A percentile compares a stretch with the other conserved stretches of the same genome.
These are phyloP conservation scores for Chloroceryle inda DNA, from an alignment of 2,797 vertebrate genomes.

Conservation along the genomic window DNA sequence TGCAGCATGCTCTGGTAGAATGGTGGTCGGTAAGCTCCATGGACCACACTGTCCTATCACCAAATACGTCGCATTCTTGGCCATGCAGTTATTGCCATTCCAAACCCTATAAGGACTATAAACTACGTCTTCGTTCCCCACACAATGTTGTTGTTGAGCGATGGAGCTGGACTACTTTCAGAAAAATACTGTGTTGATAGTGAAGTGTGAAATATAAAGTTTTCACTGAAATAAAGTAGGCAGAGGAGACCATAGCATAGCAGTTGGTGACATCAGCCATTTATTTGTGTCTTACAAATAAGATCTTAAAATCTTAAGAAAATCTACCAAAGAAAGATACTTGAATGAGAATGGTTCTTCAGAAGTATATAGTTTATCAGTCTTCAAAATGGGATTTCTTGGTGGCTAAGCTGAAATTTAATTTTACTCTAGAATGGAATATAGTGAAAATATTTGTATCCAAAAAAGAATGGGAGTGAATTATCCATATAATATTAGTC, in stretches of 20 bases:
- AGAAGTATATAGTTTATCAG: neutral
- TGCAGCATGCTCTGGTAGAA: neutral
- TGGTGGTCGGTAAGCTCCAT: fast-evolving
- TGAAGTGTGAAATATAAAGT: neutral
- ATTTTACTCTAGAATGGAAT: neutral
- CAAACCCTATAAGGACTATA: neutral
- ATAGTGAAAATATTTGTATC: neutral
- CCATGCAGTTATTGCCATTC: neutral
- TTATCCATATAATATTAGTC: neutral
- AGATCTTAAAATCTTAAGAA: neutral
- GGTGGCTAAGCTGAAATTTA: neutral
- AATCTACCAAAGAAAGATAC: neutral
- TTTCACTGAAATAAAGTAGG: neutral
- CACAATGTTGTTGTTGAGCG: neutral
- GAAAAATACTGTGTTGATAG: neutral
- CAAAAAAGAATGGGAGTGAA: neutral
- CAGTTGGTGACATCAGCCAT: neutral
- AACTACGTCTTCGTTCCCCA: neutral
- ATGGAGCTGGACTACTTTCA: neutral
- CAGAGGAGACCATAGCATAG: neutral
- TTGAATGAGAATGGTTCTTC: neutral
- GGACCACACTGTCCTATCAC: fast-evolving
- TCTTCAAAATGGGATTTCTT: neutral
- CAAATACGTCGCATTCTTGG: fast-evolving
- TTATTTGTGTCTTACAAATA: neutral